Evolutionary conservation across 2,113 vertebrate genomes (phyloP).

Genomic region (Saguinus midas): DNA sequence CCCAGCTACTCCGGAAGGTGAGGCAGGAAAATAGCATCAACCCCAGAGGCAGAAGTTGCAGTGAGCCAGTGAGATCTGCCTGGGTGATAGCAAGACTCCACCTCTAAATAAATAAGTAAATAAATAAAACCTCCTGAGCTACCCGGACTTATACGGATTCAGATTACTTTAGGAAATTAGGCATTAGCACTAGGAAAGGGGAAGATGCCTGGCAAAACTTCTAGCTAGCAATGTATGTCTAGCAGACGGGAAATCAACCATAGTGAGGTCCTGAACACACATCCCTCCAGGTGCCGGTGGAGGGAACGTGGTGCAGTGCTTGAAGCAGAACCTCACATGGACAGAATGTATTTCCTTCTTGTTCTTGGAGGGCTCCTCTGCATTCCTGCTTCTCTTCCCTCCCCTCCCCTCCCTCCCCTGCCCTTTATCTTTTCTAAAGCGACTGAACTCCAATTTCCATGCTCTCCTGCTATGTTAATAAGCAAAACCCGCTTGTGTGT

Average conservation of each 20-base stretch:
- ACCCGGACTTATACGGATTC: background rate
- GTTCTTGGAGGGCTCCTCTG: background rate
- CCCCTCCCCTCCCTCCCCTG: too few relatives aligned
- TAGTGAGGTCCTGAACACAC: background rate
- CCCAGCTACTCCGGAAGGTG: too few relatives aligned
- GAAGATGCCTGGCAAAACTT: background rate
- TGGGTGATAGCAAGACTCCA: too few relatives aligned
- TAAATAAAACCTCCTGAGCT: background rate
- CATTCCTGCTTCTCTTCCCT: background rate
- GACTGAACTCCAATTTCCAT: background rate
- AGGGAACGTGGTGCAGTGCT: too few relatives aligned
- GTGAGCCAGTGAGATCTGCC: too few relatives aligned
- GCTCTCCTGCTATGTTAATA: background rate
- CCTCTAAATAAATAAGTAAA: too few relatives aligned
- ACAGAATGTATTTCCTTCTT: background rate
- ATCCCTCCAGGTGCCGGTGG: too few relatives aligned
- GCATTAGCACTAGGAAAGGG: background rate
- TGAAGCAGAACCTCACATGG: rapidly evolving
- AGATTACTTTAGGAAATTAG: background rate
- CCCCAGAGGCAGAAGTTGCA: too few relatives aligned
- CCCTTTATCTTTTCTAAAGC: background rate
- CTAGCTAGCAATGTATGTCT: rapidly evolving
- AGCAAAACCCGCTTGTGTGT: background rate
- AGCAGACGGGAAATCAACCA: background rate
- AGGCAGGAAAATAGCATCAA: too few relatives aligned